phyloP scores from a whole-genome alignment of 2,113 vertebrate species.

The Cariama cristata region DNA sequence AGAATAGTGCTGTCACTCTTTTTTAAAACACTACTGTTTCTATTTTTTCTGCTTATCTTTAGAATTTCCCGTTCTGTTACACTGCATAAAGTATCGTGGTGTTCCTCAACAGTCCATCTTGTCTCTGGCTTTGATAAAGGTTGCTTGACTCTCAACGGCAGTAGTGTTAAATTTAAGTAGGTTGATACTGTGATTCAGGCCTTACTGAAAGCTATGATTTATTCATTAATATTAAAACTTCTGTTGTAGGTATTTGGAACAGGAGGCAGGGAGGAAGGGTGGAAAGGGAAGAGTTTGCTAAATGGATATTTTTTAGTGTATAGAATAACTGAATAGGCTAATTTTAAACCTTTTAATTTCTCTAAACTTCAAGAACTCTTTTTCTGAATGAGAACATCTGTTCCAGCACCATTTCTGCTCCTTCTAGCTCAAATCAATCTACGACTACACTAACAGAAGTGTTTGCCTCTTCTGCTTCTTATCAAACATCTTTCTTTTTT shows the following conservation, averaged over 20 bases:
- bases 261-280: not conserved
- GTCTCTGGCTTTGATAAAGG: not conserved
- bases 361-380: not conserved
- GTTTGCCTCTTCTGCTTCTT: not conserved
- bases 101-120: not conserved
- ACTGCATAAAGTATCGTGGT: not conserved
- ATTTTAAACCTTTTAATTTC: slow-evolving; percentile 16
- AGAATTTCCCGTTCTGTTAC: not conserved
- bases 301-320: not conserved
- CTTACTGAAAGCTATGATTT: not conserved
- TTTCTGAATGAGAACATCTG: slow-evolving; percentile 34
- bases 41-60: not conserved
- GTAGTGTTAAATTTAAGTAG: not conserved
- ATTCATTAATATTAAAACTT: slow-evolving; percentile 13
- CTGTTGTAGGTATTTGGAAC: not conserved
- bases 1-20: not conserved
- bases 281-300: not conserved
- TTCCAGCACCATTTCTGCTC: not conserved
- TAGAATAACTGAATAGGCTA: not conserved
- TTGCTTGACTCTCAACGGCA: not conserved
- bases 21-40: not conserved
- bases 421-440: not conserved
- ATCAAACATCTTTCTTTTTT: not conserved
- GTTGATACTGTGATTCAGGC: not conserved
- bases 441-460: not conserved